A percentile compares a stretch with the other conserved stretches of the same genome.
Evolutionary conservation across 2,797 vertebrate species (phyloP).

Genomic region (Anisognathus igniventris): DNA sequence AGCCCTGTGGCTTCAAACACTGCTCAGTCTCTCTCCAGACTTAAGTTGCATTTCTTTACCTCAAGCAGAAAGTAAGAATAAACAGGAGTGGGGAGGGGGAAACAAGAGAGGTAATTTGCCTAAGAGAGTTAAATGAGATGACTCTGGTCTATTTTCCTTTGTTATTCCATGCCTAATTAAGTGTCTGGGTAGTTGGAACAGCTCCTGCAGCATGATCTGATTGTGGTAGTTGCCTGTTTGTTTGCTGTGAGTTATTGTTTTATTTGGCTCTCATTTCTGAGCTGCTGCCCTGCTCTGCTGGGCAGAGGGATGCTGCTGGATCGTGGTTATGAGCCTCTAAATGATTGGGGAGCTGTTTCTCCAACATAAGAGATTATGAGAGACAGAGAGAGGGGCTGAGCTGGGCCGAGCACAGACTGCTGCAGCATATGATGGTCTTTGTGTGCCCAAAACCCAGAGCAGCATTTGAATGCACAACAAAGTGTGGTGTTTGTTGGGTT

Average conservation of each 20-base stretch:
- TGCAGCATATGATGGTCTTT: slow-evolving; percentile 36
- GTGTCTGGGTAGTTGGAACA: slow-evolving; percentile 43
- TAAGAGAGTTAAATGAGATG: slow-evolving; percentile 24
- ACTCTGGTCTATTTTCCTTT: slow-evolving; percentile 33
- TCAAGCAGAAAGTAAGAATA: neutral
- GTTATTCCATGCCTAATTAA: slow-evolving; percentile 56
- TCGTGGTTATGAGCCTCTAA: slow-evolving; percentile 55
- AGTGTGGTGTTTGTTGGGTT: neutral
- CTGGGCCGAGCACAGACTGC: slow-evolving; percentile 35
- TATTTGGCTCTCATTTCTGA: slow-evolving; percentile 61
- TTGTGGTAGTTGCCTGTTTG: slow-evolving; percentile 51
- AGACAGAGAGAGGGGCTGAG: neutral
- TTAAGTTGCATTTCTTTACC: neutral
- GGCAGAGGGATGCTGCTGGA: slow-evolving; percentile 55
- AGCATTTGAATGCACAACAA: neutral
- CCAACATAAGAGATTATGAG: slow-evolving; percentile 44
- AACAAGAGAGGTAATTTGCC: neutral
- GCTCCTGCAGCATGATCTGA: slow-evolving; percentile 47
- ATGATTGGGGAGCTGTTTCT: slow-evolving; percentile 60
- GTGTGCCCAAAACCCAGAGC: slow-evolving; percentile 1
- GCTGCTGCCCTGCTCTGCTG: slow-evolving; percentile 51
- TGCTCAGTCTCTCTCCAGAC: neutral
- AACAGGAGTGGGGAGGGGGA: neutral
- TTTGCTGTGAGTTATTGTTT: slow-evolving; percentile 61
- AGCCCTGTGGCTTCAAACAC: neutral